Base-by-base conservation (phyloP, 1,140 invertebrate species). In the Heliconius himera region DNA sequence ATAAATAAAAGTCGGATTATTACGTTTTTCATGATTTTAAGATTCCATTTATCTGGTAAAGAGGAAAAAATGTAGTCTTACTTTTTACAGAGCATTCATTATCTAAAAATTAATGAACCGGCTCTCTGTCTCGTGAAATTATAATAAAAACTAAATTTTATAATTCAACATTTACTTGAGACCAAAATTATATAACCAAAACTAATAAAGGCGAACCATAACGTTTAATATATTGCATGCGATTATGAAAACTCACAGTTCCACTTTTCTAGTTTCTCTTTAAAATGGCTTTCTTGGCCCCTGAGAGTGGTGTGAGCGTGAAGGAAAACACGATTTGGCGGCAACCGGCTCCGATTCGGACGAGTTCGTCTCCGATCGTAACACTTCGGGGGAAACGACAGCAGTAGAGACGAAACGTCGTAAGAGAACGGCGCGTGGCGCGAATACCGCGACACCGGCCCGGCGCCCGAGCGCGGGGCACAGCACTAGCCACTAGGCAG, bases 251-350 rank as follows among this genome's bases (percentile, higher is more conserved):
- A 81, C 76, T 75, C 73, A 46, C 46, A 78, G 76, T 81, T 78
- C 80, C 73, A 81, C 80, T 78, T 77, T 78, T 72, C 76, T 77
- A 81, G 80, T 81, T 81, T 81, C 80, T 81, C 76, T 74, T 81
- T 49, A 66, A 56, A 71, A 54, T 70, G 73, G 74, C 76, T 81
- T 73, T 77, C 76, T 78, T 75, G 73, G 76, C 66, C 80, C 72
- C 73, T 41, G 38, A 36, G 70, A 73, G 76, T 60, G 81, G 77
- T 38, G 77, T 71, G 79, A 82, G 82, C 73, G 84, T 85, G 84
- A 83, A 83, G 74, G 89, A 84, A 81, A 87, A 85, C 80, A 81
- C 77, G 80, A 85, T 81, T 89, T 85, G 83, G 84, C 84, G 84
- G 83, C 83, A 83, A 86, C 78, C 73, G 56, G 76, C 73, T 79